Base-by-base conservation (phyloP, 2,113 vertebrate species). In the Dendrocopos noguchii region DNA sequence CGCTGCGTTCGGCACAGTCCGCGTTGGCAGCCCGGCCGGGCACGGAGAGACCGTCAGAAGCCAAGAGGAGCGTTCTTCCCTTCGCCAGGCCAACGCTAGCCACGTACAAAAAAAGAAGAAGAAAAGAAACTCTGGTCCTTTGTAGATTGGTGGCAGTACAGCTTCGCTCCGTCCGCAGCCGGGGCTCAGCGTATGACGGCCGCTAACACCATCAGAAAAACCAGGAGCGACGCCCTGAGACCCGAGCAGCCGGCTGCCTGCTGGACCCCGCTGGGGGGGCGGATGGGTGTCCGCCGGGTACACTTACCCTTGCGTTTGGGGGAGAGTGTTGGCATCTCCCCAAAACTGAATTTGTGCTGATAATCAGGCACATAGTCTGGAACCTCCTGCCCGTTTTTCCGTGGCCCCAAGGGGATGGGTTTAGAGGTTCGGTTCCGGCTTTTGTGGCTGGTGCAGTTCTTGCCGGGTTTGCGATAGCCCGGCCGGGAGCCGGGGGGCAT, bases 221-320 rank as follows among this genome's bases (percentile, higher is more conserved):
- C 94, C 82, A 98, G 91, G 89, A 98, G 94, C 6, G 92, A 97
- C 7, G 97, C 89, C 95, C 83, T 71, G 73, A 95, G 95, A 87
- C 97, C 95, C 16, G 91, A 46, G 34, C 94, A 97, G 67, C 96
- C 96, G 47, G 98, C 98, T 4, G 98, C 98, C 97, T 98, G 98
- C 97, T 99, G 98, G 68, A 99, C 99, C 94, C 99, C 99, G 5
- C 98, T 99, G 36, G 99, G 99, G 42, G 98, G 96, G 16, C 98
- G 98, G 89, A 96, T 97, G 84, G 98, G 98, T 29, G 97, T 98
- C 97, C 95, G 98, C 96, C 96, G 98, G 94, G 98, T 98, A 92
- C 94, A 98, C 97, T 97, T 98, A 98, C 89, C 98, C 97, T 95
- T 98, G 96, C 91, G 97, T 93, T 79, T 97, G 94, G 93, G 98